Evolutionary conservation across 1,140 invertebrate genomes (phyloP), one percentile per base, ranked within the genome.

Genomic region (Ostrea edulis): DNA sequence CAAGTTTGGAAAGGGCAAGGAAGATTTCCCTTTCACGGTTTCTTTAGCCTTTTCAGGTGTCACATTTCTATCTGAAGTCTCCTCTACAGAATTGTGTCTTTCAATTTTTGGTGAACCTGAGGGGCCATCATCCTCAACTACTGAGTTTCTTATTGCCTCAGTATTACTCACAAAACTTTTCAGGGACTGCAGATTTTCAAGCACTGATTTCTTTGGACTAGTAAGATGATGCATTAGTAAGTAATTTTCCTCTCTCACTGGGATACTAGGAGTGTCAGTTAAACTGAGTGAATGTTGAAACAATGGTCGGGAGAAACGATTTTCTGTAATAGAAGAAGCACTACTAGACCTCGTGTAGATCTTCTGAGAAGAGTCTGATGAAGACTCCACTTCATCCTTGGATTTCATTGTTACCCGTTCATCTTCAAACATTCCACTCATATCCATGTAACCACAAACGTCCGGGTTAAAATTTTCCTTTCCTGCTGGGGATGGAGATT

Each of bases 381-480:
- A 85, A 71, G 51, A 52, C n/a, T 71, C 44, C 0, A 52, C n/a
- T 29, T 86, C 51, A 29, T 77, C 68, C 86, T 81, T 81, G 65
- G 54, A 55, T 85, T 85, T 85, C 55, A 55, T 22, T n/a, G 35
- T 55, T 53, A 85, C 85, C 52, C 53, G 55, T 77, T 88, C 88
- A 52, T 88, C 87, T 53, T 86, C 84, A 84, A 91, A 91, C 85
- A 89, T 89, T 35, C 89, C 90, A 12, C 91, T 17, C 92, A 93
- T 93, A 84, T 92, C 92, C 90, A 93, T 92, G 81, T 93, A 93
- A 55, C 90, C 91, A 88, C 89, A 85, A 17, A 29, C 83, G 29
- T 52, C 25, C 0, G 29, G 51, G n/a, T 62, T 35, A 11, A 55
- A 22, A 58, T 58, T 55, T 44, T 85, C 83, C 55, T 54, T 85